phyloP scores from a whole-genome alignment of 2,797 vertebrate species.

The Chrysocyon brachyurus region DNA sequence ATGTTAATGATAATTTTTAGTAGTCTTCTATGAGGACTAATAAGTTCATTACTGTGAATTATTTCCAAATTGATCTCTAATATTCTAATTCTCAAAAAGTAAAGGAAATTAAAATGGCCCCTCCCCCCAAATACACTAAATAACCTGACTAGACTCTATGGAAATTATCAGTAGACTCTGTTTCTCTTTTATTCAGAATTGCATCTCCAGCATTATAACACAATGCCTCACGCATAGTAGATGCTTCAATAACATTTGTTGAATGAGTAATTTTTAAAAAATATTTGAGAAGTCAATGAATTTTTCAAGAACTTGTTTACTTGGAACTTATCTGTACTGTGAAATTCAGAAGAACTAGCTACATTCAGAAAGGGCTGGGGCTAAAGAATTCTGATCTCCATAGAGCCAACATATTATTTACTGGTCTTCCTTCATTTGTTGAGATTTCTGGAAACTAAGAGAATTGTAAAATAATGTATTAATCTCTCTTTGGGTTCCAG shows the following conservation, averaged over 20 bases:
- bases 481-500: background rate
- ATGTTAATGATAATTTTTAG: background rate
- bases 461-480: background rate
- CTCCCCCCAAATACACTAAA: background rate
- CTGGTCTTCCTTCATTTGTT: background rate
- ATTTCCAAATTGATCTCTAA: background rate
- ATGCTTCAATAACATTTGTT: background rate
- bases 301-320: background rate
- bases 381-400: background rate
- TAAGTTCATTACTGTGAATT: background rate
- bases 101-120: background rate
- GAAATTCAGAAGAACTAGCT: background rate
- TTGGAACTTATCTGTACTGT: background rate
- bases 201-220: background rate
- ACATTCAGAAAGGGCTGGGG: background rate
- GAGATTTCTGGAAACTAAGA: background rate
- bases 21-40: background rate
- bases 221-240: background rate
- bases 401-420: background rate
- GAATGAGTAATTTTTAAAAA: background rate
- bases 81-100: background rate
- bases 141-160: background rate
- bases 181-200: background rate
- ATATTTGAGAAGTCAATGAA: background rate
- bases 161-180: background rate